These are phyloP conservation scores for Andrena praecox DNA, from an alignment of 2,888 invertebrate genomes.

Conservation along the genomic window DNA sequence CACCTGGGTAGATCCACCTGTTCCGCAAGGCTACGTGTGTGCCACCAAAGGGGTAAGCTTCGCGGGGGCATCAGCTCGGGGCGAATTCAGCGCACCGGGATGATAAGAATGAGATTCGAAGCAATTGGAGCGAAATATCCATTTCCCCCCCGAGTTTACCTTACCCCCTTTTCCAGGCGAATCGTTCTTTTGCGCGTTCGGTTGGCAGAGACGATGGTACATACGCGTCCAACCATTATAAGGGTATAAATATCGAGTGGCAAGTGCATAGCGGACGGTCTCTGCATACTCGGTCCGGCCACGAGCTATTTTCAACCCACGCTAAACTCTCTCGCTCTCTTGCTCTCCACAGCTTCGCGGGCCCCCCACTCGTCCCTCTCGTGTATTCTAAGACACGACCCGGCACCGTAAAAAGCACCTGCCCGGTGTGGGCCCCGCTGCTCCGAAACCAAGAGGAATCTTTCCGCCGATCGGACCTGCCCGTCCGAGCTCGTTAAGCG, in stretches of 20 bases:
- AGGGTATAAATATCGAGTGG: constrained; percentile 78
- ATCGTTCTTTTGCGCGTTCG: not conserved
- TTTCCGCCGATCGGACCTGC: constrained; percentile 23
- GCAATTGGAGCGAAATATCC: not conserved
- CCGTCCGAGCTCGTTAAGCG: constrained; percentile 3
- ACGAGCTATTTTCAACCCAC: constrained; percentile 78
- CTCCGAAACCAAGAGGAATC: constrained; percentile 15
- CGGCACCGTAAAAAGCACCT: constrained; percentile 65
- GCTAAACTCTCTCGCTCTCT: constrained; percentile 66
- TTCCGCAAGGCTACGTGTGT: too few relatives aligned
- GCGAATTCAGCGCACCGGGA: not conserved
- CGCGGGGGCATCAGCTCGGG: not conserved
- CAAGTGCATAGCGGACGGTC: constrained; percentile 79
- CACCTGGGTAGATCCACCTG: too few relatives aligned
- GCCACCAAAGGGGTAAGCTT: not conserved
- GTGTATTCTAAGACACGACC: constrained; percentile 63
- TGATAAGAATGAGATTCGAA: not conserved
- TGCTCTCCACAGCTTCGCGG: constrained; percentile 28
- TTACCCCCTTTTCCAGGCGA: not conserved
- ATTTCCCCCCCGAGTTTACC: not conserved
- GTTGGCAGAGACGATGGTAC: constrained; percentile 11
- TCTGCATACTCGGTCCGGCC: constrained; percentile 77
- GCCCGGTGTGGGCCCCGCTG: not conserved
- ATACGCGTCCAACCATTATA: constrained; percentile 56
- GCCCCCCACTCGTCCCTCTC: constrained; percentile 36